These are phyloP conservation scores for Danio tinwini DNA, from an alignment of 2,797 vertebrate genomes.

Conservation along the genomic window DNA sequence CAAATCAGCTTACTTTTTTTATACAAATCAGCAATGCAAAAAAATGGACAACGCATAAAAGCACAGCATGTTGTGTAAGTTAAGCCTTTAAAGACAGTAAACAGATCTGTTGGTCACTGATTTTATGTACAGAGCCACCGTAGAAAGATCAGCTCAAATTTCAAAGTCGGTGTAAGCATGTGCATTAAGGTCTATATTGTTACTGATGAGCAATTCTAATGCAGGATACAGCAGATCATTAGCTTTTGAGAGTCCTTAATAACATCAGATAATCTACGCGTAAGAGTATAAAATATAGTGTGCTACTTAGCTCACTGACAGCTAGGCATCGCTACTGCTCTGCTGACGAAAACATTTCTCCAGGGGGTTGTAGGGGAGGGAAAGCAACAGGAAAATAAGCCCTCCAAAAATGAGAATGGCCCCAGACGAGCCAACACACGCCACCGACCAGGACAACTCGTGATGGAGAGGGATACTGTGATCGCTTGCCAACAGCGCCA, in stretches of 20 bases:
- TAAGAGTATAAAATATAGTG: conserved; percentile 14
- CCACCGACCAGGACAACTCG: conserved; percentile 89
- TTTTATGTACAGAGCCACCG: conserved; percentile 44
- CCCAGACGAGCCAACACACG: conserved; percentile 82
- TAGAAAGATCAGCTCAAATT: conserved; percentile 18
- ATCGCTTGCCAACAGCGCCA: conserved; percentile 79
- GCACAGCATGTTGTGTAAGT: conserved; percentile 19
- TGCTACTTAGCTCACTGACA: conserved; percentile 20
- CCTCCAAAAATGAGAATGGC: conserved; percentile 82
- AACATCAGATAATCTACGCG: not conserved
- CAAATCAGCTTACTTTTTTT: conserved; percentile 8
- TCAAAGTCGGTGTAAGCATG: not conserved
- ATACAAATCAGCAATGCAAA: conserved; percentile 26
- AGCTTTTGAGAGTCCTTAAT: conserved; percentile 11
- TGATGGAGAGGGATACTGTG: conserved; percentile 80
- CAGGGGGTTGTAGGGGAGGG: conserved; percentile 79
- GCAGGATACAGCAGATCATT: not conserved
- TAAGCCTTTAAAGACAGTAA: conserved; percentile 34
- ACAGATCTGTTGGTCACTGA: conserved; percentile 49
- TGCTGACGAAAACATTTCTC: conserved; percentile 77
- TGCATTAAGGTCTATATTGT: not conserved
- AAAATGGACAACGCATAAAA: not conserved
- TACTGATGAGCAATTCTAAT: conserved; percentile 18
- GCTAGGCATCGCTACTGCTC: conserved; percentile 77
- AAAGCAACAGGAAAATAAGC: conserved; percentile 82